Conservation (phyloP, 2,113 vertebrate genomes). For the Nansenia antarctica region DNA sequence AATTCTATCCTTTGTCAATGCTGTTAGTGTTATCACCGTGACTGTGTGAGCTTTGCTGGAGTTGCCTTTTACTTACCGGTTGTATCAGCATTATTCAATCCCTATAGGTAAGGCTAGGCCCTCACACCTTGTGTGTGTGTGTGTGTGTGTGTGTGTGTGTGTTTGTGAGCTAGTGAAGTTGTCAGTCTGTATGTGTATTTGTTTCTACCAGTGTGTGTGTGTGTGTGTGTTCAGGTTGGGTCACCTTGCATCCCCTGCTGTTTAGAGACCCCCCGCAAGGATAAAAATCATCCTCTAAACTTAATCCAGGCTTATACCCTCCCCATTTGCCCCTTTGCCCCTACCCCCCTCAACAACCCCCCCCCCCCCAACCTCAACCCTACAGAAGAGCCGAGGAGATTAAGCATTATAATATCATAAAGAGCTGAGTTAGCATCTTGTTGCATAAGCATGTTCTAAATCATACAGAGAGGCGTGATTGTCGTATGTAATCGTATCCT, state of each 20-base stretch:
- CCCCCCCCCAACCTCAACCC: constrained; percentile 47
- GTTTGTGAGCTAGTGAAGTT: no score
- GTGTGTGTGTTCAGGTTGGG: constrained; percentile 57
- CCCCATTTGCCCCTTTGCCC: constrained; percentile 61
- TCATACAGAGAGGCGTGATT: not conserved
- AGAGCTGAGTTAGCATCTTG: constrained; percentile 43
- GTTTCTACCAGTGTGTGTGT: not conserved
- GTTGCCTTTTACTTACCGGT: constrained; percentile 54
- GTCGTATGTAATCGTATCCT: not conserved
- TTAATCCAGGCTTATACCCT: constrained; percentile 73
- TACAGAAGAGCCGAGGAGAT: constrained; percentile 23
- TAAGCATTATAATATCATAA: constrained; percentile 41
- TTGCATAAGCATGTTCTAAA: constrained; percentile 8
- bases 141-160: constrained; percentile 13
- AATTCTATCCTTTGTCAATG: constrained; percentile 50
- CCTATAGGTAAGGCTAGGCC: constrained; percentile 52
- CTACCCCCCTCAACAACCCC: no score
- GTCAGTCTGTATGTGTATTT: not conserved
- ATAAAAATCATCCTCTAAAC: constrained; percentile 76
- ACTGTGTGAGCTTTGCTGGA: constrained; percentile 61
- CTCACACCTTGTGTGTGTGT: constrained; percentile 50
- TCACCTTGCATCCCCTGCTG: constrained; percentile 73
- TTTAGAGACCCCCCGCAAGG: constrained; percentile 74
- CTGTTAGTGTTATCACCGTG: constrained; percentile 68
- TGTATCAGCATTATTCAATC: constrained; percentile 74